Conservation (phyloP, 2,888 invertebrate genomes). For the Ectemnius lituratus region DNA sequence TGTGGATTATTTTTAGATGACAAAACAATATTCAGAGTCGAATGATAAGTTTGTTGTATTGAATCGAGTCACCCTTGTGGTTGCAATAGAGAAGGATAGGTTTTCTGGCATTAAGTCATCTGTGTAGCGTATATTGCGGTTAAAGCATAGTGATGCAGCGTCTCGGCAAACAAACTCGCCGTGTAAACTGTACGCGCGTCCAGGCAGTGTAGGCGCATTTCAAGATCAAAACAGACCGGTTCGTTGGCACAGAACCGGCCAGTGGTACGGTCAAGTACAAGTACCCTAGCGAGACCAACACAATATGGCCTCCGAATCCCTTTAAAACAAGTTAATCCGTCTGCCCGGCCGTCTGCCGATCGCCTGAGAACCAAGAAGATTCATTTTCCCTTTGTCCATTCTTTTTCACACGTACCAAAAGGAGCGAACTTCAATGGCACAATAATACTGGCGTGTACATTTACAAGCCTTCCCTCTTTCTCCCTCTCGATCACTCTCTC, state of each 20-base stretch:
- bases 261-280: conserved; percentile 9
- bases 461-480: conserved; percentile 44
- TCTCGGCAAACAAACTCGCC: neutral
- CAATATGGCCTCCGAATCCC: conserved; percentile 62
- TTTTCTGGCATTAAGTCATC: no score
- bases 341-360: conserved; percentile 66
- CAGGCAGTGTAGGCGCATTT: conserved; percentile 53
- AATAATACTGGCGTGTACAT: conserved; percentile 54
- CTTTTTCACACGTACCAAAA: conserved; percentile 72
- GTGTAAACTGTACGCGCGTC: conserved; percentile 30
- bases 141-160: conserved; percentile 1
- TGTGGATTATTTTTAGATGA: no score
- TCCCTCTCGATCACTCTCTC: conserved; percentile 46
- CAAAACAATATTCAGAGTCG: no score
- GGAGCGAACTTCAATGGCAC: conserved; percentile 59
- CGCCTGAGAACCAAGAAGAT: conserved; percentile 72
- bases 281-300: conserved; percentile 17
- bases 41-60: no score
- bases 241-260: conserved; percentile 13
- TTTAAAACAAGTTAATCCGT: conserved; percentile 72
- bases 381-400: conserved; percentile 72
- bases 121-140: neutral
- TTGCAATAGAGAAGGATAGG: no score
- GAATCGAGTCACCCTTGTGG: no score
- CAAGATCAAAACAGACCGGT: conserved; percentile 59